phyloP scores from a whole-genome alignment of 2,888 invertebrate species.

The Operophtera brumata region DNA sequence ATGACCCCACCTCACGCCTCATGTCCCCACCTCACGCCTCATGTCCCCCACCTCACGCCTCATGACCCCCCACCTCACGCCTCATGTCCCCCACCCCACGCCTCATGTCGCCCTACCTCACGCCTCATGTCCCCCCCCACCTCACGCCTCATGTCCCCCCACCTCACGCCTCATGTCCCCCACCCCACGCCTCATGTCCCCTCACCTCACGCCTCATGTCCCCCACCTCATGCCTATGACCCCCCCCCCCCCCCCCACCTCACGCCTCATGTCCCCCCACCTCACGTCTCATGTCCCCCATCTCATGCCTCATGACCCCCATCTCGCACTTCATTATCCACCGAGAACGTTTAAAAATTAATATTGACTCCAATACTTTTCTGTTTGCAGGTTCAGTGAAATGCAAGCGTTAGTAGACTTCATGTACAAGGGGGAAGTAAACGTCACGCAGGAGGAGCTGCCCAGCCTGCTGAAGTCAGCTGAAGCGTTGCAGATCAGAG shows the following conservation, averaged over 20 bases:
- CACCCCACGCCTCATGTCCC: neutral
- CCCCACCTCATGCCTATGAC: neutral
- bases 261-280: no score
- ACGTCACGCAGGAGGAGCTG: constrained; percentile 91
- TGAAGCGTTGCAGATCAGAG: constrained; percentile 90
- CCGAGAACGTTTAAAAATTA: no score
- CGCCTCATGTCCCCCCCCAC: no score
- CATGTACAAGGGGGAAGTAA: constrained; percentile 95
- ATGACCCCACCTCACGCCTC: no score
- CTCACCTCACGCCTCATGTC: neutral
- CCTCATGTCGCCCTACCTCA: no score
- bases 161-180: neutral
- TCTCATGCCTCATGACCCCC: neutral
- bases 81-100: neutral
- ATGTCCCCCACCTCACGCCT: neutral
- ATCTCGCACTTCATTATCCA: neutral
- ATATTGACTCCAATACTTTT: no score
- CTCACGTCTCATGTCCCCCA: neutral
- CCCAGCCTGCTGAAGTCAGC: constrained; percentile 91
- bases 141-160: neutral
- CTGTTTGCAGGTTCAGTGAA: constrained; percentile 84
- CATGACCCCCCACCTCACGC: neutral
- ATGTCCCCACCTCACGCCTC: neutral
- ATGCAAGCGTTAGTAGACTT: constrained; percentile 93
- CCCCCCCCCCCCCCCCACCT: no score